Evolutionary conservation across 2,113 vertebrate genomes (phyloP).

Genomic region (Neolamprologus falcicula): DNA sequence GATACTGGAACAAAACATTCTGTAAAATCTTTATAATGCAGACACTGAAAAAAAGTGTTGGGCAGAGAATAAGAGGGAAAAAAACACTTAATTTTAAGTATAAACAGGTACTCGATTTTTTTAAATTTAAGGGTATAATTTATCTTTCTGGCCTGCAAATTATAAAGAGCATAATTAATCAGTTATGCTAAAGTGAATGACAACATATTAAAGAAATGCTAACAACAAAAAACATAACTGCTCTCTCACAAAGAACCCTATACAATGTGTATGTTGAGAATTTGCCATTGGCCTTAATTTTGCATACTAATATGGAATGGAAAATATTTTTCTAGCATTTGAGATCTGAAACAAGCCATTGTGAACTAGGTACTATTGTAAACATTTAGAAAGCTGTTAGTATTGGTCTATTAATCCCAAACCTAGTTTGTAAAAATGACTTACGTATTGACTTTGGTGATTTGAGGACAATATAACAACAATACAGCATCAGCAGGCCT

Average conservation of each 20-base stretch:
- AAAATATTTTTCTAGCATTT: not conserved
- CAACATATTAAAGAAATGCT: not conserved
- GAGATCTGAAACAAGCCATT: not conserved
- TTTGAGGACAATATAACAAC: conserved; percentile 88
- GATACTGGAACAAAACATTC: not conserved
- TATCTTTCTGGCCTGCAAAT: not conserved
- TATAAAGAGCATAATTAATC: not conserved
- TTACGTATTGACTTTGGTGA: conserved; percentile 87
- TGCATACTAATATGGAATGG: not conserved
- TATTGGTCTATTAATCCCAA: not conserved
- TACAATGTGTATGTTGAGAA: not conserved
- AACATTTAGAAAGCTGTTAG: not conserved
- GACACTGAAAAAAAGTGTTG: not conserved
- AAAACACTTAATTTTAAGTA: not conserved
- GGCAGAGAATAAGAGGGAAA: not conserved
- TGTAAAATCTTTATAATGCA: not conserved
- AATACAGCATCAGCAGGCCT: conserved; percentile 90
- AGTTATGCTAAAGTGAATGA: not conserved
- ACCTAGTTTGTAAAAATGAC: conserved; percentile 28
- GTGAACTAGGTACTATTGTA: not conserved
- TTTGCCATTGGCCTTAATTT: not conserved
- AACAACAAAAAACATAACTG: not conserved
- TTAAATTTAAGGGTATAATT: not conserved
- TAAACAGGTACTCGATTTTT: not conserved
- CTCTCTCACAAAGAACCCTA: not conserved